Conservation (phyloP, 2,113 vertebrate genomes). For the Rallus limicola region DNA sequence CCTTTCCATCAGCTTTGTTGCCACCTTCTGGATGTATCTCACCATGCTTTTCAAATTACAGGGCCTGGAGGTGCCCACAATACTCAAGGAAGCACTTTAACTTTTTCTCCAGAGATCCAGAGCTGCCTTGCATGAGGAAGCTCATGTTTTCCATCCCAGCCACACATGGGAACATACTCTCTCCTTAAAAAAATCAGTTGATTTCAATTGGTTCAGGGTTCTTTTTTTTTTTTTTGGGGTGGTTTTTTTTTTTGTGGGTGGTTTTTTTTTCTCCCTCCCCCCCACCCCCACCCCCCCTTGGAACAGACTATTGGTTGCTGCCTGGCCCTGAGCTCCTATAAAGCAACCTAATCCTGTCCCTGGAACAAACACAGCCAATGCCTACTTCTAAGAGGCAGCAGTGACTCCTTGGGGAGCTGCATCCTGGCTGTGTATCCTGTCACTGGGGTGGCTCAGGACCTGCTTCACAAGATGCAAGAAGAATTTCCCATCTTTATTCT, state of each 20-base stretch:
- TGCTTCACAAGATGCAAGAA: background rate
- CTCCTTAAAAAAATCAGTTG: background rate
- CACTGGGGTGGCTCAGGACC: background rate
- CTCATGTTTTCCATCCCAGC: background rate
- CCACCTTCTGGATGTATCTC: no score
- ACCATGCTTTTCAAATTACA: no score
- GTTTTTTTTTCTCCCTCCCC: background rate
- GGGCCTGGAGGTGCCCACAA: background rate
- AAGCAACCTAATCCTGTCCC: constrained; percentile 8
- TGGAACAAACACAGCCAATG: background rate
- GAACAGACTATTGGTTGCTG: background rate
- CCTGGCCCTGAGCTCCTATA: background rate
- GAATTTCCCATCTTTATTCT: background rate
- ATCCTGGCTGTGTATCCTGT: accelerated
- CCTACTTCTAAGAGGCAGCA: background rate
- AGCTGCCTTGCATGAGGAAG: background rate
- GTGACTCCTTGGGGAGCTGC: background rate
- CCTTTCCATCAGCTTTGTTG: background rate
- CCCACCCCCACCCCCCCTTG: background rate
- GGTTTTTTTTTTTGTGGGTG: no score
- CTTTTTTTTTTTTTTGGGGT: background rate
- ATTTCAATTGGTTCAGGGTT: background rate
- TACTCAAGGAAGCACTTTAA: background rate
- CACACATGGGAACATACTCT: accelerated
- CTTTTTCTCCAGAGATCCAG: background rate